Conservation (phyloP, 2,113 vertebrate genomes). For the Leiothrix lutea region DNA sequence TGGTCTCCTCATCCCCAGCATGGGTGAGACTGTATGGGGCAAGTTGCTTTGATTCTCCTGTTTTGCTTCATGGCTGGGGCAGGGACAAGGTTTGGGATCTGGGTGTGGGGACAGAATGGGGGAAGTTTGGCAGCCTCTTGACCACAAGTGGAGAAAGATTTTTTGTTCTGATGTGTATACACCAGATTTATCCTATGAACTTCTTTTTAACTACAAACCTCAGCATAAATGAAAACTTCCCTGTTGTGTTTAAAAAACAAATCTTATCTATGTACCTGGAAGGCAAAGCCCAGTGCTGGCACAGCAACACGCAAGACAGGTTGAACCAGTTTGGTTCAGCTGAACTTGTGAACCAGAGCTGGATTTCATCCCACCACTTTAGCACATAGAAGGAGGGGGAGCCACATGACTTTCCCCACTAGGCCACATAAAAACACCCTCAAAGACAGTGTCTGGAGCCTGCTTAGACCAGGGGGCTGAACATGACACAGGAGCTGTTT, state of each 20-base stretch:
- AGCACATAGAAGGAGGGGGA: neutral
- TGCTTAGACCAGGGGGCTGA: neutral
- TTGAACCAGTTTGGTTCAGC: neutral
- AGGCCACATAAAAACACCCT: neutral
- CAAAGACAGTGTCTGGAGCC: neutral
- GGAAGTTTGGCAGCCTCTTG: neutral
- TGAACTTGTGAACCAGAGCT: neutral
- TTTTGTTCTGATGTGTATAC: neutral
- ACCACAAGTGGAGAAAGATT: neutral
- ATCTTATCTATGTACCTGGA: neutral
- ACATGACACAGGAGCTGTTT: neutral
- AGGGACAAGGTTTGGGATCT: neutral
- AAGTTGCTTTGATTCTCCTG: neutral
- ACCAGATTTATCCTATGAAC: neutral
- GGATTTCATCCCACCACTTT: neutral
- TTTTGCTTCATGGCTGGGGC: neutral
- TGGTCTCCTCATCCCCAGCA: neutral
- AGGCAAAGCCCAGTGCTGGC: neutral
- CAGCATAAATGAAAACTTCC: neutral
- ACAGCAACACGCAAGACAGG: accelerated
- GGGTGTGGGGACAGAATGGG: neutral
- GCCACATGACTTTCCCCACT: neutral
- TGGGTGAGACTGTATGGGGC: accelerated
- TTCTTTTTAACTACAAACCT: neutral
- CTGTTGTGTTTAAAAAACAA: neutral